Evolutionary conservation across 1,140 invertebrate genomes (phyloP), one percentile per base, ranked within the genome.

Genomic region (Agraylea sexmaculata): DNA sequence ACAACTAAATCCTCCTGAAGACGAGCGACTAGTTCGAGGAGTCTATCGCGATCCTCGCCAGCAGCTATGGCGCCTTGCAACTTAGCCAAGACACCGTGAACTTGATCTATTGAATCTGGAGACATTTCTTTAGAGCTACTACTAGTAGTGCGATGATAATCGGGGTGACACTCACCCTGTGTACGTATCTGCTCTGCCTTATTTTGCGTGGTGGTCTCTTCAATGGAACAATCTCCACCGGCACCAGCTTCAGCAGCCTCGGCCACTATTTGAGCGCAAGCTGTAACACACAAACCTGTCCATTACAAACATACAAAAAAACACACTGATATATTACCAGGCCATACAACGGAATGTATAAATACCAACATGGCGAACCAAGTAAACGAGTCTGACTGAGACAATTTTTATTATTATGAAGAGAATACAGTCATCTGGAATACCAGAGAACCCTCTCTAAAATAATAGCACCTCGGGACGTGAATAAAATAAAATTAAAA

Each of bases 1-100:
- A 62, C 59, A 28, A 74, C 58, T 2, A 86, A 60, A 16, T 83
- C 83, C 2, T 73, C 70, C 51, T 89, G 71, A 0, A 89, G 66
- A 31, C 80, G 74, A 2, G 75, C 77, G 12, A 88, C 84, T 1
- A 89, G 64, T 10, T 75, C 68, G 10, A 88, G 64, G 1, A 90
- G 60, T 6, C 80, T 74, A 33, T 71, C 68, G 45, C 71, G 77
- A 57, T 70, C 60, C 57, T 68, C 46, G 18, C 67, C 62, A 10
- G 68, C 66, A 21, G 74, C 73, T 8, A 89, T 60, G 0, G 81
- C 83, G 21, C 72, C 71, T 44, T 81, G 74, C 8, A 91, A 66
- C 37, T 80, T 73, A 15, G 71, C 71, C 3, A 91, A 61, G 0
- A 84, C 84, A 29, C 73, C 74, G 47, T 83, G 78, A 8, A 91